These are phyloP conservation scores for Psittacara wagleri DNA, from an alignment of 2,113 vertebrate genomes.

Conservation along the genomic window DNA sequence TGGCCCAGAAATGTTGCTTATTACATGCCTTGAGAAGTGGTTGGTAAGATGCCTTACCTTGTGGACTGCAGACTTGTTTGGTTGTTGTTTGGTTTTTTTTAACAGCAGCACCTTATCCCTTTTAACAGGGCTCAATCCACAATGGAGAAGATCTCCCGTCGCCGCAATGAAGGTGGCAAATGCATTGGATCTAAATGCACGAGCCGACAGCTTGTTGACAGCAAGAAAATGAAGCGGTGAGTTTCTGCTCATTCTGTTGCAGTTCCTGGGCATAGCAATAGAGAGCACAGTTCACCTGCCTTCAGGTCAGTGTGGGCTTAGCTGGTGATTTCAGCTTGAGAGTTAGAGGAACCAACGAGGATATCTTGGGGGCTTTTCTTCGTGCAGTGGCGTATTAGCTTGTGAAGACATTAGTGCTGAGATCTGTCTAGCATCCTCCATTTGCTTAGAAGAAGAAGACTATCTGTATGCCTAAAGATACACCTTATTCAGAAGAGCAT, in stretches of 20 bases:
- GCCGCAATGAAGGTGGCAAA: slow-evolving; percentile 32
- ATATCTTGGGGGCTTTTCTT: not conserved
- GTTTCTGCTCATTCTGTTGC: slow-evolving; percentile 15
- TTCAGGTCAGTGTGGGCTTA: not conserved
- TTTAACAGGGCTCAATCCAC: slow-evolving; percentile 71
- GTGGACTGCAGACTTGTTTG: not conserved
- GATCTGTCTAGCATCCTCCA: not conserved
- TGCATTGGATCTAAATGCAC: slow-evolving; percentile 60
- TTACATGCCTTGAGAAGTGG: slow-evolving; percentile 3
- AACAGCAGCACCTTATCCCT: slow-evolving; percentile 6
- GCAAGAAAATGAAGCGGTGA: slow-evolving; percentile 74
- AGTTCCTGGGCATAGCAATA: not conserved
- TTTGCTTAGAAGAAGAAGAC: not conserved
- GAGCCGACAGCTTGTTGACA: slow-evolving; percentile 29
- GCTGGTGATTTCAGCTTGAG: not conserved
- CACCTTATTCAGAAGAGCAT: not conserved
- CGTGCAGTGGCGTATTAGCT: not conserved
- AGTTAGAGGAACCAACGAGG: not conserved
- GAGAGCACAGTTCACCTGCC: slow-evolving; percentile 30
- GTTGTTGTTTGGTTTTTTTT: not conserved
- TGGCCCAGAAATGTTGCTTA: not conserved
- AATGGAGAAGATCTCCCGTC: slow-evolving; percentile 37
- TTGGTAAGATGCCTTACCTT: not conserved
- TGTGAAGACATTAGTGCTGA: not conserved
- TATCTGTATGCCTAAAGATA: not conserved